Evolutionary conservation across 2,888 invertebrate genomes (phyloP).

Genomic region (Conomelus anceps): DNA sequence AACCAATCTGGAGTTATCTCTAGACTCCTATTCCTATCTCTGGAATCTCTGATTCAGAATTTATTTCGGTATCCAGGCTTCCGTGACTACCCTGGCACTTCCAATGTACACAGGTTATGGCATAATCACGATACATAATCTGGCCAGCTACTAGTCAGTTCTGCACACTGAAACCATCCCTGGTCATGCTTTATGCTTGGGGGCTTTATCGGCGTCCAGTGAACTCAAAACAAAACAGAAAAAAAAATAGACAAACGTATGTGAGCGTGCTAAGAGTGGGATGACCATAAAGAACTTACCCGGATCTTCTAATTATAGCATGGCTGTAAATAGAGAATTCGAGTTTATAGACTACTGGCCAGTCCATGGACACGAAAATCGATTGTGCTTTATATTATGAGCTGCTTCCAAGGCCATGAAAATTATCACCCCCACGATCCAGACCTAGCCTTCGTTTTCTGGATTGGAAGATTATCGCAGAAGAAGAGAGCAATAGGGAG

Average conservation of each 20-base stretch:
- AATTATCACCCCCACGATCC: background rate
- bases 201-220: background rate
- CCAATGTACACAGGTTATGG: background rate
- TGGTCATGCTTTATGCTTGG: background rate
- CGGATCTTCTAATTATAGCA: background rate
- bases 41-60: no score
- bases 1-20: no score
- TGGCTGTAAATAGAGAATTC: background rate
- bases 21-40: no score
- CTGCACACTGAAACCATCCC: background rate
- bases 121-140: background rate
- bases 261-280: background rate
- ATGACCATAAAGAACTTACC: background rate
- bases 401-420: background rate
- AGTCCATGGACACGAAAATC: background rate
- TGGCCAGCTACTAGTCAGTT: background rate
- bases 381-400: background rate
- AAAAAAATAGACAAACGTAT: background rate
- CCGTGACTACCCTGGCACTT: background rate
- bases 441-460: background rate
- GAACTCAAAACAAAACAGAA: background rate
- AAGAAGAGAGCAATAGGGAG: background rate
- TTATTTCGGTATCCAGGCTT: background rate
- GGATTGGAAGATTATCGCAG: background rate
- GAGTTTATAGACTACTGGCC: background rate